A percentile compares a stretch with the other conserved stretches of the same genome.
Evolutionary conservation across 1,140 invertebrate genomes (phyloP).

Genomic region (Drosophila tropicalis): DNA sequence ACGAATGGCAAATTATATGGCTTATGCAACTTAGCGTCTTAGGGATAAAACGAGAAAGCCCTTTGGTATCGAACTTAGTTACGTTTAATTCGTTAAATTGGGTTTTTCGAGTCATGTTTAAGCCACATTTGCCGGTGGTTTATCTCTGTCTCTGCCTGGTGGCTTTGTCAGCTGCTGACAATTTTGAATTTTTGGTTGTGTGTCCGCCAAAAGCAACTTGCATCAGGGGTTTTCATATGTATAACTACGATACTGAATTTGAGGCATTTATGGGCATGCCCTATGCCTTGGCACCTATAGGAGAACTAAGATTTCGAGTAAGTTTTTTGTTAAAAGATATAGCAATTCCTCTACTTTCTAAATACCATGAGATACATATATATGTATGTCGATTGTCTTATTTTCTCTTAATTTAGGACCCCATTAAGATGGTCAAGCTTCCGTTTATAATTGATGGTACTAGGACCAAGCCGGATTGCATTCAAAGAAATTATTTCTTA

Average conservation of each 20-base stretch:
- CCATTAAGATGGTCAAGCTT: conserved; percentile 58
- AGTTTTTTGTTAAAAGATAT: conserved; percentile 20
- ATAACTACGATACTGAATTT: conserved; percentile 45
- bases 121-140: no score
- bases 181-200: conserved; percentile 6
- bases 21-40: no score
- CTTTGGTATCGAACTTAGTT: no score
- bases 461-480: conserved; percentile 60
- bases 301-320: conserved; percentile 57
- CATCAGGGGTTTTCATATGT: conserved; percentile 49
- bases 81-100: no score
- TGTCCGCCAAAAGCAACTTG: conserved; percentile 47
- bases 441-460: conserved; percentile 63
- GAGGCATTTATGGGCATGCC: conserved; percentile 67
- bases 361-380: neutral
- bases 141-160: no score
- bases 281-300: conserved; percentile 61
- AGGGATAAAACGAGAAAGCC: no score
- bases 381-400: neutral
- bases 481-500: conserved; percentile 80
- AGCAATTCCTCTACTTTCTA: conserved; percentile 1
- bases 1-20: no score
- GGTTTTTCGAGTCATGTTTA: neutral
- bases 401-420: conserved; percentile 53
- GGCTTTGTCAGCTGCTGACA: no score